Evolutionary conservation across 2,113 vertebrate genomes (phyloP).

Genomic region (Athene noctua): DNA sequence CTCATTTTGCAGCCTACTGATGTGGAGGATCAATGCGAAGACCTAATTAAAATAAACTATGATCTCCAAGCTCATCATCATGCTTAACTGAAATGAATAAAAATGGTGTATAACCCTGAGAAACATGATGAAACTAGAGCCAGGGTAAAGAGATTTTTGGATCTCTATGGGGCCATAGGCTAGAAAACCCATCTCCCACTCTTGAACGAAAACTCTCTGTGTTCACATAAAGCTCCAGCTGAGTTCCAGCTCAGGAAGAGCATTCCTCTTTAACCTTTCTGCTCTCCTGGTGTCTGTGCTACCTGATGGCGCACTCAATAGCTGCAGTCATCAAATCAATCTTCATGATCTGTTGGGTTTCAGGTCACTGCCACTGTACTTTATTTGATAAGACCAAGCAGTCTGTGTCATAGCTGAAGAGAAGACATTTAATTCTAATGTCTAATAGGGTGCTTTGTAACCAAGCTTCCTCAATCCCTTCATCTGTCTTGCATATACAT

Average conservation of each 20-base stretch:
- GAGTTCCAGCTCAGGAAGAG: background rate
- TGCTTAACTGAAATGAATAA: background rate
- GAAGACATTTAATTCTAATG: background rate
- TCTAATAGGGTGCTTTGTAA: background rate
- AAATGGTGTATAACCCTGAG: background rate
- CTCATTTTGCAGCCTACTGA: slow-evolving; percentile 18
- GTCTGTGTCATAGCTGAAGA: background rate
- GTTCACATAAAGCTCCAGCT: background rate
- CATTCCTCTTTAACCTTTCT: background rate
- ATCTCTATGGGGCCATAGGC: accelerated
- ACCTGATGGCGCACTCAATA: accelerated
- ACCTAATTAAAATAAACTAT: background rate
- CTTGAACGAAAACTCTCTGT: background rate
- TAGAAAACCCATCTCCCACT: background rate
- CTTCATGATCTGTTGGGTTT: background rate
- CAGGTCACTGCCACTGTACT: background rate
- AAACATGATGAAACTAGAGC: background rate
- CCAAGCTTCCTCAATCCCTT: background rate
- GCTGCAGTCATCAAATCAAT: background rate
- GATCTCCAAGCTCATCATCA: background rate
- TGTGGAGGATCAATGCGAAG: background rate
- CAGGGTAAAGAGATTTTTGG: background rate
- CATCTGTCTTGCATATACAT: background rate
- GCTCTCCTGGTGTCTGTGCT: background rate
- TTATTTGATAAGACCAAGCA: background rate